phyloP scores from a whole-genome alignment of 2,888 invertebrate species.

The Lucinisca nassula region DNA sequence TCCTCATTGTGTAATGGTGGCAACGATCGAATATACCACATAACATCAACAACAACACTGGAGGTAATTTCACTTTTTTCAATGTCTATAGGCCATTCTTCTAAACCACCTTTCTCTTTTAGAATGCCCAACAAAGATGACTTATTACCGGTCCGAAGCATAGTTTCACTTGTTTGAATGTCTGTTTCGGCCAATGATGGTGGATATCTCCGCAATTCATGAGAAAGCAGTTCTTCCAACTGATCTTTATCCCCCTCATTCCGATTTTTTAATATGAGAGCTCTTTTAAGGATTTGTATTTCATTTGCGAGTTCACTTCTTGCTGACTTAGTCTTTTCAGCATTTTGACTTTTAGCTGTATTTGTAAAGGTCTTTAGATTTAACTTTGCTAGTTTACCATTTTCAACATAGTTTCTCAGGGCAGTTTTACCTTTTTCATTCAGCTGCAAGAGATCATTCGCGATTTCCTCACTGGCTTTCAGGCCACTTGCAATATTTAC shows the following conservation, averaged over 20 bases:
- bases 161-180: neutral
- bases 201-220: no score
- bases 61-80: neutral
- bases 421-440: neutral
- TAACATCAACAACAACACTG: neutral
- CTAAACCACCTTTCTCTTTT: neutral
- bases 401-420: neutral
- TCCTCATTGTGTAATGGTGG: neutral
- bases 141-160: neutral
- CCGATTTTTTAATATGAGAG: neutral
- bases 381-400: neutral
- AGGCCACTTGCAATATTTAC: neutral
- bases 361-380: neutral
- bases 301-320: neutral
- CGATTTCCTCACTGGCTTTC: neutral
- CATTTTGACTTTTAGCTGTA: neutral
- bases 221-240: no score
- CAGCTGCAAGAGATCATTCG: neutral
- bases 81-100: neutral
- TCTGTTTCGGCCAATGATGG: neutral
- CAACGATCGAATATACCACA: neutral
- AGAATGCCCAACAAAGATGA: neutral
- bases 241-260: neutral
- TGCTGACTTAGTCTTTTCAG: neutral
- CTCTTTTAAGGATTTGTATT: neutral